Base-by-base conservation (phyloP, 2,113 vertebrate species). In the Agelaius phoeniceus region DNA sequence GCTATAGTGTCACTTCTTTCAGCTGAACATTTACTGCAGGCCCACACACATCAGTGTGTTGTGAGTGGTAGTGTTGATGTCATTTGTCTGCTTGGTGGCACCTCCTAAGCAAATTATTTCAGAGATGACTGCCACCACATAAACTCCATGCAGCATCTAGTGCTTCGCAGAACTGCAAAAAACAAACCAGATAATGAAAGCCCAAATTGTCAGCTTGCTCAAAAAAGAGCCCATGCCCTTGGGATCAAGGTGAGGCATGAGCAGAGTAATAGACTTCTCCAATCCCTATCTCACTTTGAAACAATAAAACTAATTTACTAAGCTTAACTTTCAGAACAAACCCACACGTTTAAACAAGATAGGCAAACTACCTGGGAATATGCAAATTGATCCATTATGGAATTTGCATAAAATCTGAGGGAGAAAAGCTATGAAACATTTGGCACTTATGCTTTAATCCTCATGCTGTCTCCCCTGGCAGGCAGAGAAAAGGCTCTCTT, bases 401-500 rank as follows among this genome's bases (percentile, higher is more conserved):
- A 83, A 88, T 92, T 93, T 95, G 63, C 88, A 93, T 96, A 92
- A 90, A 85, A 49, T 68, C 35, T 65, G 48, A 92, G 63, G n/a
- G 67, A 96, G 63, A 88, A 82, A 74, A 96, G 43, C 89, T 59
- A 43, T 57, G 54, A 95, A 91, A 79, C 37, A 58, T 44, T 83
- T 61, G 21, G 37, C 51, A 80, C 35, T 91, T 84, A 41, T 2
- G 22, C 52, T 88, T 81, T 85, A 90, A 85, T 86, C 37, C 43
- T 69, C 3, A 0, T 13, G 33, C 67, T 77, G 84, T 74, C 35
- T 89, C 66, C 58, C 41, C 19, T 27, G 37, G n/a, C 37, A 93
- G 78, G 62, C 31, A 72, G 48, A 82, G 30, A 65, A 49, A 81
- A 79, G 46, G 33, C 37, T 13, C 13, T 55, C 63, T 87, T 58